Evolutionary conservation across 1,140 invertebrate genomes (phyloP).

Genomic region (Triops longicaudatus): DNA sequence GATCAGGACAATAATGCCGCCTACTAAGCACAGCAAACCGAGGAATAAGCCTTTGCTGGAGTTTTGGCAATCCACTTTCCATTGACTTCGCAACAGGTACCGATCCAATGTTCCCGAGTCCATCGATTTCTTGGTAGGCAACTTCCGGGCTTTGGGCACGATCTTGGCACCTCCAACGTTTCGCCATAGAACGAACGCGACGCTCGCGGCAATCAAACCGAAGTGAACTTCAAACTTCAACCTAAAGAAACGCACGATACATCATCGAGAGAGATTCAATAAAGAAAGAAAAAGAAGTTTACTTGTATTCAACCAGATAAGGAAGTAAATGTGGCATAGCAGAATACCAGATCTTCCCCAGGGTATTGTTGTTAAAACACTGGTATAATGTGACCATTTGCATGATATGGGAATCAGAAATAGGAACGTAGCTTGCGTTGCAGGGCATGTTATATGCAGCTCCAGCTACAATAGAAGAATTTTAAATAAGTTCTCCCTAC

Average conservation of each 20-base stretch:
- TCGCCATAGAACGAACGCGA: slow-evolving; percentile 53
- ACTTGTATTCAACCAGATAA: slow-evolving; percentile 55
- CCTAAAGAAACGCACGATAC: slow-evolving; percentile 16
- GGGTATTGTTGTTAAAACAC: slow-evolving; percentile 50
- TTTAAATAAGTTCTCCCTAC: neutral
- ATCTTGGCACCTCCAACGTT: slow-evolving; percentile 46
- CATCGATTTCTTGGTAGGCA: neutral
- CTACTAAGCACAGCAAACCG: slow-evolving; percentile 51
- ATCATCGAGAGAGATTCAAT: neutral
- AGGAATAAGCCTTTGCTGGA: slow-evolving; percentile 54
- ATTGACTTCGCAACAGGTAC: slow-evolving; percentile 24
- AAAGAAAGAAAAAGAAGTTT: slow-evolving; percentile 21
- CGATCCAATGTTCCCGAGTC: slow-evolving; percentile 21
- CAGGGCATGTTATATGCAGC: neutral
- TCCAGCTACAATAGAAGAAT: neutral
- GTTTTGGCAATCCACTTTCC: slow-evolving; percentile 46
- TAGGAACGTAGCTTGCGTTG: slow-evolving; percentile 30
- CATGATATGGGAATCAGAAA: slow-evolving; percentile 43
- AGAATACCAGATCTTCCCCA: slow-evolving; percentile 51
- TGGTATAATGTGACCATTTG: slow-evolving; percentile 48
- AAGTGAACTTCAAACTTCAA: slow-evolving; percentile 31
- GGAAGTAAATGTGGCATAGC: slow-evolving; percentile 54
- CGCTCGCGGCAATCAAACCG: slow-evolving; percentile 52
- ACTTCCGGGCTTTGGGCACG: slow-evolving; percentile 26
- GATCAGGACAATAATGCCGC: slow-evolving; percentile 52